Conservation (phyloP, 2,113 vertebrate genomes). For the Lagenorhynchus albirostris region DNA sequence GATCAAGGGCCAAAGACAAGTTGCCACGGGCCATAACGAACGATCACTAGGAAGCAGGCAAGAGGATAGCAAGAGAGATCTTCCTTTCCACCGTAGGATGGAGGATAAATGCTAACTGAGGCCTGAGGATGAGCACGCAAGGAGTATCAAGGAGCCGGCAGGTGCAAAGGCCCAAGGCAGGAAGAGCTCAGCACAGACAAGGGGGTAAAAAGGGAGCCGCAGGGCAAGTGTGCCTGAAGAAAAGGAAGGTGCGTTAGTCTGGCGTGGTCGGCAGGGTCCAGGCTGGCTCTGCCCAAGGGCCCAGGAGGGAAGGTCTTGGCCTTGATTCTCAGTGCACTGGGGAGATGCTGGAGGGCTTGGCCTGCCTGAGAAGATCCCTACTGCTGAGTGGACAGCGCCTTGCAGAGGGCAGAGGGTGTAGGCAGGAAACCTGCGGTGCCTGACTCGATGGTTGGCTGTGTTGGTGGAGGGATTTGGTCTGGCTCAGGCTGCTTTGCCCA, state of each 20-base stretch:
- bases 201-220: background rate
- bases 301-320: background rate
- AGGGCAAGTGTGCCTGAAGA: background rate
- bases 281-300: background rate
- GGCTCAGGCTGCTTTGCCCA: background rate
- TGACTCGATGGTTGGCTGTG: accelerated
- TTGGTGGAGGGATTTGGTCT: background rate
- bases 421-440: accelerated
- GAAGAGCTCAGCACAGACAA: background rate
- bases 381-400: background rate
- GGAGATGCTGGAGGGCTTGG: background rate
- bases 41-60: background rate
- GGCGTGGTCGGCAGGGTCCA: accelerated
- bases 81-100: background rate
- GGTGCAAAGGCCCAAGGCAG: background rate
- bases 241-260: background rate
- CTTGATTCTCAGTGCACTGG: background rate
- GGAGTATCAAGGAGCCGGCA: background rate
- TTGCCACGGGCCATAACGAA: too few relatives aligned
- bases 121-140: too few relatives aligned
- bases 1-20: background rate
- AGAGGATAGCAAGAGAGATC: too few relatives aligned
- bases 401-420: background rate
- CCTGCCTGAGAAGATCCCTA: background rate
- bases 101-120: background rate